Conservation (phyloP, 2,888 invertebrate species). For the Trichopria drosophilae region DNA sequence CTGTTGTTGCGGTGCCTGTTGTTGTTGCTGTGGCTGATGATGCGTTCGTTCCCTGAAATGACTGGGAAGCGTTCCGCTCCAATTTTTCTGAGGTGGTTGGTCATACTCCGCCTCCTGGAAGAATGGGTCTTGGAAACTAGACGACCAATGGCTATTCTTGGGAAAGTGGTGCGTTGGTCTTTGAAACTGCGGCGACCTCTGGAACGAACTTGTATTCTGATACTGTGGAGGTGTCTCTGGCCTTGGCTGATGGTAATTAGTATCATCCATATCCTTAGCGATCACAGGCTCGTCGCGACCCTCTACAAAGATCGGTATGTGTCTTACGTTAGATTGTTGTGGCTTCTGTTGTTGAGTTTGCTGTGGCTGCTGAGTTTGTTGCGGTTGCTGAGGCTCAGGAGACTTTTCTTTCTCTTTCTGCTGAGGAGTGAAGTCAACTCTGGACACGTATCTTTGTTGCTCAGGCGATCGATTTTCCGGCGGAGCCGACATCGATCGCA, state of each 20-base stretch:
- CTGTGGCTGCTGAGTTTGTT: constrained; percentile 34
- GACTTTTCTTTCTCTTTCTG: constrained; percentile 37
- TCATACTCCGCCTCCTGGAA: no score
- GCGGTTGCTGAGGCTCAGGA: constrained; percentile 47
- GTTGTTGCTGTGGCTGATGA: constrained; percentile 29
- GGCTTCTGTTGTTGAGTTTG: constrained; percentile 35
- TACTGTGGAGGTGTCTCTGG: constrained; percentile 44
- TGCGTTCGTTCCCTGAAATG: constrained; percentile 31
- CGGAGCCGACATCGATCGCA: constrained; percentile 80
- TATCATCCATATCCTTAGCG: constrained; percentile 64
- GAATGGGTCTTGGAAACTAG: constrained; percentile 22
- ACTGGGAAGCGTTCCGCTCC: constrained; percentile 29
- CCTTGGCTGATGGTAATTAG: constrained; percentile 47
- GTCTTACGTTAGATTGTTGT: constrained; percentile 65
- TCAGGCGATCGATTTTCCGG: constrained; percentile 63
- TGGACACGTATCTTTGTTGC: constrained; percentile 49
- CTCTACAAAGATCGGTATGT: constrained; percentile 87
- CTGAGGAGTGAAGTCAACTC: constrained; percentile 51
- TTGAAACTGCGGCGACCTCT: constrained; percentile 52
- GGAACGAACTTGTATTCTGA: no score
- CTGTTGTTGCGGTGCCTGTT: constrained; percentile 35
- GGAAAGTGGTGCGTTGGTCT: constrained; percentile 41
- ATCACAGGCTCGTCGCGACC: constrained; percentile 80
- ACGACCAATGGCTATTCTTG: constrained; percentile 59
- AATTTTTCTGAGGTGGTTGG: constrained; percentile 28